Evolutionary conservation across 2,113 vertebrate genomes (phyloP), one percentile per base, ranked within the genome.

Genomic region (Mastomys natalensis): DNA sequence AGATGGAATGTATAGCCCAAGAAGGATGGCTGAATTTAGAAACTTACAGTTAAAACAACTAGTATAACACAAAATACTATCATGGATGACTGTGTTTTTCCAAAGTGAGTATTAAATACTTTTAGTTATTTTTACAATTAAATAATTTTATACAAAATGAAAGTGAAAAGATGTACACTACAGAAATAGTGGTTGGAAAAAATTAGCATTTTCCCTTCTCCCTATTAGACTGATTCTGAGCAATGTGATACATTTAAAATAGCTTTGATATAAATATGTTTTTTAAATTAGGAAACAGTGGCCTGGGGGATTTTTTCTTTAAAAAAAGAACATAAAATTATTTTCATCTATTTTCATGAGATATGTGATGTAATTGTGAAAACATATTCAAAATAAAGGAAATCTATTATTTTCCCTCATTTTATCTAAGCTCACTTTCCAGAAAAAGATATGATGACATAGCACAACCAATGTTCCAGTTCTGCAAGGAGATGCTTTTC

Each of bases 401-500:
- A 93, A 84, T 21, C 0, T 22, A 22, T 89, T 86, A 5, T n/a
- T 89, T 96, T 60, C 77, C 74, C 15, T 68, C 11, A 7, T 84
- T 62, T 29, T 31, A 93, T 81, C 22, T 95, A 94, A 93, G 96
- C 78, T 89, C 40, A 93, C 34, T 97, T 31, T 26, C 86, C 12
- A 93, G 73, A 86, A 70, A 95, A 94, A 96, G 31, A 45, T 21
- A 82, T 55, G 93, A 88, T 51, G 37, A 86, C 15, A 76, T 40
- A 93, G 3, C 55, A 37, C 86, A 48, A 51, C 29, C 91, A 93
- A 62, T 96, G 68, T 70, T 48, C 19, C 85, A 97, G 80, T 68
- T 97, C 51, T 92, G 86, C 86, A 96, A 95, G 68, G 70, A 70
- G 7, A 82, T 34, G 31, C 81, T 78, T 96, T 84, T 58, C 87